Percentiles rank a stretch among this genome's conserved stretches.
phyloP scores from a whole-genome alignment of 2,888 invertebrate species.

The Acanthoscelides obtectus region DNA sequence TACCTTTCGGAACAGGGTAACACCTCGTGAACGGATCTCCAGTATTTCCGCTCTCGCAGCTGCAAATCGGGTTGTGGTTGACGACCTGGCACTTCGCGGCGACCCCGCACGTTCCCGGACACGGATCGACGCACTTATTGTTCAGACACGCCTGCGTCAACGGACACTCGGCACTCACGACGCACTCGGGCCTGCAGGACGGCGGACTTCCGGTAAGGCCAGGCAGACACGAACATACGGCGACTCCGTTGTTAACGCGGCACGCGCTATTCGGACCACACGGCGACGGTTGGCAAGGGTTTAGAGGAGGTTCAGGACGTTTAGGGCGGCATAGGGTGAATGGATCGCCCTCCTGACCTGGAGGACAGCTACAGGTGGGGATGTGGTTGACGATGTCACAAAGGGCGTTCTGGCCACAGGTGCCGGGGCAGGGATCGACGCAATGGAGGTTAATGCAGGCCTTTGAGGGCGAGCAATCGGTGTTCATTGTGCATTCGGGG shows the following conservation, averaged over 20 bases:
- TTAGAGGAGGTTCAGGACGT: conserved; percentile 40
- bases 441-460: conserved; percentile 76
- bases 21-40: conserved; percentile 77
- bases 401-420: conserved; percentile 73
- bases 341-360: conserved; percentile 72
- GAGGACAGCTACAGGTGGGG: conserved; percentile 73
- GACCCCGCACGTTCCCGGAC: conserved; percentile 71
- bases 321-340: conserved; percentile 54
- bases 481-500: conserved; percentile 76
- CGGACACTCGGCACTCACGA: conserved; percentile 73
- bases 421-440: conserved; percentile 71
- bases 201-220: conserved; percentile 72
- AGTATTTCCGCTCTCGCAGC: conserved; percentile 62
- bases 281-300: conserved; percentile 67
- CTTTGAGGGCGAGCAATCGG: conserved; percentile 70
- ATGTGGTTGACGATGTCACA: conserved; percentile 80
- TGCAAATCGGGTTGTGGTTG: conserved; percentile 76
- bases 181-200: conserved; percentile 73
- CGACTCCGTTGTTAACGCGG: conserved; percentile 52
- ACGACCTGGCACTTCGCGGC: conserved; percentile 71
- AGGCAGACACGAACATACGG: conserved; percentile 66
- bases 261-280: conserved; percentile 69
- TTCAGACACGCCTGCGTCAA: conserved; percentile 74
- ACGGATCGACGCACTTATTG: conserved; percentile 78
- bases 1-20: conserved; percentile 46